Conservation (phyloP, 2,888 invertebrate genomes). For the Callyntrura guangdongensis region DNA sequence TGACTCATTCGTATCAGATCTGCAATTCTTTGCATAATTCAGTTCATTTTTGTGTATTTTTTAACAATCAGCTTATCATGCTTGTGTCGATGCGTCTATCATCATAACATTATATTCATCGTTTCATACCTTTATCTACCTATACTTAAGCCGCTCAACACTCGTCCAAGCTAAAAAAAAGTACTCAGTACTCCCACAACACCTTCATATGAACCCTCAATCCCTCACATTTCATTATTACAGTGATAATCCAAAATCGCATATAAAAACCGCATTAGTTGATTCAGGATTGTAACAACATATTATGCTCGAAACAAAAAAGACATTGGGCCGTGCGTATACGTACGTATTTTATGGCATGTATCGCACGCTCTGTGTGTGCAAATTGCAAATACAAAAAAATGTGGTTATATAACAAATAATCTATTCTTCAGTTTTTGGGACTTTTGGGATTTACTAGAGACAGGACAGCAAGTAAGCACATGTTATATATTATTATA, state of each 20-base stretch:
- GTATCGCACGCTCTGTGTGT: neutral
- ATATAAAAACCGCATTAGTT: constrained; percentile 46
- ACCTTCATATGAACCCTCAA: neutral
- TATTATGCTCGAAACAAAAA: constrained; percentile 16
- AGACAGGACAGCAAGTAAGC: neutral
- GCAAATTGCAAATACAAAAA: neutral
- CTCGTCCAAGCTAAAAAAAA: neutral
- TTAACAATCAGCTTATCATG: constrained; percentile 32
- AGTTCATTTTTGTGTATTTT: constrained; percentile 53
- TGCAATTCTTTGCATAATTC: constrained; percentile 43
- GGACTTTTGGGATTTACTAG: constrained; percentile 31
- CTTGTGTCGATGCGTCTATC: constrained; percentile 24
- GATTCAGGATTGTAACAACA: constrained; percentile 11
- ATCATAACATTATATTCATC: constrained; percentile 6
- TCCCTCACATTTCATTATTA: constrained; percentile 45
- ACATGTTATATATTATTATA: constrained; percentile 4
- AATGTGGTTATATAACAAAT: constrained; percentile 22
- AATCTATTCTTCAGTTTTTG: constrained; percentile 48
- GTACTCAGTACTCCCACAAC: constrained; percentile 37
- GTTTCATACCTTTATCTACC: neutral
- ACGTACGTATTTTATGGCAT: neutral
- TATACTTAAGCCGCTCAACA: constrained; percentile 9
- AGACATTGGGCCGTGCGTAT: neutral
- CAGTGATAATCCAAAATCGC: constrained; percentile 30
- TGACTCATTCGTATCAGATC: constrained; percentile 59